phyloP scores from a whole-genome alignment of 2,113 vertebrate species.

The Odocoileus hemionus region DNA sequence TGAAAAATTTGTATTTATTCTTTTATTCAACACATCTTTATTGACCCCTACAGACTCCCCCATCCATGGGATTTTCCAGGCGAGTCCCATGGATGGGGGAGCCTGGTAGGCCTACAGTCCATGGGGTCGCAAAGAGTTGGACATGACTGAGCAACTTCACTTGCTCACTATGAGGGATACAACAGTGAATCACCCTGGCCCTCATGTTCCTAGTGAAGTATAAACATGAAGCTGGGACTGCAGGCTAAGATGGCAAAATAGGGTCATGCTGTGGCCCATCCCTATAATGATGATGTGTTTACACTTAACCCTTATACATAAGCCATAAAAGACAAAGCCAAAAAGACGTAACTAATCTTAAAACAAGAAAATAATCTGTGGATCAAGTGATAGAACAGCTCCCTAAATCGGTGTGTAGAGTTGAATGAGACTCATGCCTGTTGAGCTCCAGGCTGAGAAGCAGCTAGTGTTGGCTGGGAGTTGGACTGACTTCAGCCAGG shows the following conservation, averaged over 20 bases:
- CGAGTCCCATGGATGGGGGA: too few relatives aligned
- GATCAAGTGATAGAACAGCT: neutral
- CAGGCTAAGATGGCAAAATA: neutral
- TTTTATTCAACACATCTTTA: neutral
- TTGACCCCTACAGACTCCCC: neutral
- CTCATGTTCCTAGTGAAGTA: neutral
- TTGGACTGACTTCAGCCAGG: neutral
- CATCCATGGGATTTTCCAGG: too few relatives aligned
- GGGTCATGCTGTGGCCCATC: neutral
- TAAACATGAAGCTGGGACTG: neutral
- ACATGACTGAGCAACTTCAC: too few relatives aligned
- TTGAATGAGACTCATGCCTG: neutral
- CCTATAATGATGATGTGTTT: neutral
- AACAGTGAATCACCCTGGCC: neutral
- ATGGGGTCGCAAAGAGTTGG: too few relatives aligned
- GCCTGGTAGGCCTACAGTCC: too few relatives aligned
- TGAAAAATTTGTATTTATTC: neutral
- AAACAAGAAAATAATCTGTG: neutral
- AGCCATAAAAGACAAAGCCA: neutral
- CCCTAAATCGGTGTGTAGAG: neutral
- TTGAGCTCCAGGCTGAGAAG: neutral
- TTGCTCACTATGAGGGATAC: neutral
- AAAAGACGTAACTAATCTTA: neutral
- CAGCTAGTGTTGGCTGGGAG: neutral
- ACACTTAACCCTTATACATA: neutral